A percentile compares a stretch with the other conserved stretches of the same genome.
Conservation (phyloP, 2,888 invertebrate species). For the Parnassius orleans region DNA sequence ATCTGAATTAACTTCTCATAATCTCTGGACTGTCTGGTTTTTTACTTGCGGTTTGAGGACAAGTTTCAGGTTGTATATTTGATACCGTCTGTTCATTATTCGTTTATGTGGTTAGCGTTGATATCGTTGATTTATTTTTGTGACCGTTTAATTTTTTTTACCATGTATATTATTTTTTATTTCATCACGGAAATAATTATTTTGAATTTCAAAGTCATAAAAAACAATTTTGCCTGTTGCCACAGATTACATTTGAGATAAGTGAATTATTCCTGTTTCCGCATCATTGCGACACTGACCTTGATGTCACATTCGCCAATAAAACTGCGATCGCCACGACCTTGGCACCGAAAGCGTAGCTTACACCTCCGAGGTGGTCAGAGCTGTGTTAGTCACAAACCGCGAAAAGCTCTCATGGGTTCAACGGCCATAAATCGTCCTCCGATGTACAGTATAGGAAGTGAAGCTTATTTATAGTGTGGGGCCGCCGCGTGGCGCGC, state of each 20-base stretch:
- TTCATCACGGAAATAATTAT: no score
- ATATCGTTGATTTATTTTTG: no score
- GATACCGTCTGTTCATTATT: not conserved
- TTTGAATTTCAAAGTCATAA: not conserved
- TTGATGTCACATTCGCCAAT: slow-evolving; percentile 22
- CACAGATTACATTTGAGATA: not conserved
- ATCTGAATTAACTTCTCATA: not conserved
- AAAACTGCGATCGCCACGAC: slow-evolving; percentile 33
- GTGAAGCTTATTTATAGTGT: slow-evolving; percentile 73
- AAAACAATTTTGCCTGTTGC: not conserved
- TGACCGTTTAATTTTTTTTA: no score
- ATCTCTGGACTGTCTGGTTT: not conserved
- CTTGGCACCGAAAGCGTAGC: slow-evolving; percentile 49
- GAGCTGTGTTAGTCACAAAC: slow-evolving; percentile 48
- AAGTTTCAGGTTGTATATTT: not conserved
- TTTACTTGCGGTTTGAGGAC: not conserved
- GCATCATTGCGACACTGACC: slow-evolving; percentile 11
- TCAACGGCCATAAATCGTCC: slow-evolving; percentile 76
- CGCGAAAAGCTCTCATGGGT: slow-evolving; percentile 67
- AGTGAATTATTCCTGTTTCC: slow-evolving; percentile 4
- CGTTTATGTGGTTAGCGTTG: not conserved
- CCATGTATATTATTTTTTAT: no score
- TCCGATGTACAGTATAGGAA: slow-evolving; percentile 70
- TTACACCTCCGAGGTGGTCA: slow-evolving; percentile 33
- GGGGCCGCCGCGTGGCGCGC: slow-evolving; percentile 49